Conservation (phyloP, 1,140 invertebrate species). For the Meteorus sp. region DNA sequence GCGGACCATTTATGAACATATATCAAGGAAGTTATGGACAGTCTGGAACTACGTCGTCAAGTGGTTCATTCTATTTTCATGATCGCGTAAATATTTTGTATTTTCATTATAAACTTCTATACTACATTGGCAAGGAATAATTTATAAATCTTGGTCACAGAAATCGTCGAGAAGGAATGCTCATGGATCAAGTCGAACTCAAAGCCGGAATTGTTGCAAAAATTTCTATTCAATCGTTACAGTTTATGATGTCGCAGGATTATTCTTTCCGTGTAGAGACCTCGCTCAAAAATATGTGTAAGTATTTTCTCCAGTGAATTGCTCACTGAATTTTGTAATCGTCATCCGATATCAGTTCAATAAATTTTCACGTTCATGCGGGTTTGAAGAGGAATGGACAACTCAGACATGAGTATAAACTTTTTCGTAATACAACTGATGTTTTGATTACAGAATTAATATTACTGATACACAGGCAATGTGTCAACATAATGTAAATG, state of each 20-base stretch:
- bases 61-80: constrained; percentile 81
- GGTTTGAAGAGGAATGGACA: too few species aligned
- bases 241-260: constrained; percentile 77
- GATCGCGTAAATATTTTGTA: constrained; percentile 64
- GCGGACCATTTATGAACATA: constrained; percentile 53
- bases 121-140: neutral
- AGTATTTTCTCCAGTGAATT: constrained; percentile 46
- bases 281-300: constrained; percentile 84
- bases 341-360: too few species aligned
- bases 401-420: too few species aligned
- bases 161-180: constrained; percentile 59
- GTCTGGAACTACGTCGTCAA: constrained; percentile 60
- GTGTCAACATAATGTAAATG: constrained; percentile 79
- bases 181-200: constrained; percentile 38
- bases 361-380: too few species aligned
- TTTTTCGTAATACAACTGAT: too few species aligned
- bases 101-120: constrained; percentile 17
- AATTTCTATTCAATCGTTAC: constrained; percentile 66
- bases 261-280: constrained; percentile 77
- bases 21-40: constrained; percentile 61
- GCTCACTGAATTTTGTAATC: too few species aligned
- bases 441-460: constrained; percentile 57
- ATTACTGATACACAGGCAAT: constrained; percentile 64
- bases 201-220: constrained; percentile 49
- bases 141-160: constrained; percentile 39